A percentile compares a stretch with the other conserved stretches of the same genome.
phyloP scores from a whole-genome alignment of 2,113 vertebrate genomes.

The Galbula dea region DNA sequence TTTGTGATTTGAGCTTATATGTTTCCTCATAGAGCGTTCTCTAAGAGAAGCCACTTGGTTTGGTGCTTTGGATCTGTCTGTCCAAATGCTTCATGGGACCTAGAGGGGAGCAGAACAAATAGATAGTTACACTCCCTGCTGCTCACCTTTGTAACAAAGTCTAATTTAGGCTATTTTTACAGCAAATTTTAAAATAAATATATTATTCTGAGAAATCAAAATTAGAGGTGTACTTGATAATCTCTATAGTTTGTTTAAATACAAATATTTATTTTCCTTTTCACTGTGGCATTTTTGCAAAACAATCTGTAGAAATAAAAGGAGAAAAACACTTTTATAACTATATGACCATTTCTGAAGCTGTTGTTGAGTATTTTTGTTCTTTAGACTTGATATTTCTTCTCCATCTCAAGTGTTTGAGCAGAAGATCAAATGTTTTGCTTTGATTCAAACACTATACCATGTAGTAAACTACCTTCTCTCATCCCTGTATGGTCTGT shows the following conservation, averaged over 20 bases:
- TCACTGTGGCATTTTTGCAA: neutral
- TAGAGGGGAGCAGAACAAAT: neutral
- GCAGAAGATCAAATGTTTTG: neutral
- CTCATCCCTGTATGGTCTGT: neutral
- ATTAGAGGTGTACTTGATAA: neutral
- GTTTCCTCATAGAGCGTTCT: neutral
- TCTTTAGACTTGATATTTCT: neutral
- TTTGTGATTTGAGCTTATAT: neutral
- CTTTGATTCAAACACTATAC: neutral
- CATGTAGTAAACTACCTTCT: neutral
- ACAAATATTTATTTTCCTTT: too few relatives aligned
- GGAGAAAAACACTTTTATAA: neutral
- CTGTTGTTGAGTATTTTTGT: neutral
- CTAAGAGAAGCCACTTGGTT: neutral
- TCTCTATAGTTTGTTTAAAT: neutral
- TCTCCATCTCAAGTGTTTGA: neutral
- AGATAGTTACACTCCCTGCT: neutral
- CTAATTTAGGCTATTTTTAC: neutral
- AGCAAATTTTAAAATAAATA: neutral
- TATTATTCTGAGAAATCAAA: neutral
- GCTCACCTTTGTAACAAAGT: neutral
- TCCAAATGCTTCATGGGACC: neutral
- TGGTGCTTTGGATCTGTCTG: neutral
- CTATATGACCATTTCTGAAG: neutral
- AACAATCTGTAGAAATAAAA: neutral